phyloP scores from a whole-genome alignment of 2,888 invertebrate genomes.

The Tanypteryx hageni region DNA sequence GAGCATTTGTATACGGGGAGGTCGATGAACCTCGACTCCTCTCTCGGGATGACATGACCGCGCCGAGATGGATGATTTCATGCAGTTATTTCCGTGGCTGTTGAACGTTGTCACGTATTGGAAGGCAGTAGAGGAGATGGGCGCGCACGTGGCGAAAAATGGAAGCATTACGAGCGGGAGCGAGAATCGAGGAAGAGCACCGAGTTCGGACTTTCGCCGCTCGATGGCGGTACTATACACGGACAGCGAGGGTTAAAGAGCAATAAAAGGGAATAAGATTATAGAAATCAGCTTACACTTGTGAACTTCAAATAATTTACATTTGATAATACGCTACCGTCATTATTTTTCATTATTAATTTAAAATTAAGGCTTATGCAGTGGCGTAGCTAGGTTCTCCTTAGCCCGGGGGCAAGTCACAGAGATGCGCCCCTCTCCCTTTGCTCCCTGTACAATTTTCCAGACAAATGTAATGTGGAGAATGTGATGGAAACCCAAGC shows the following conservation, averaged over 20 bases:
- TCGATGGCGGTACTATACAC: constrained; percentile 47
- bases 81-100: constrained; percentile 51
- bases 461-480: too few relatives aligned
- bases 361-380: too few relatives aligned
- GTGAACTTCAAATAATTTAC: too few relatives aligned
- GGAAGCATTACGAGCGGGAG: constrained; percentile 31
- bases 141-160: constrained; percentile 35
- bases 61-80: constrained; percentile 51
- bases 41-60: constrained; percentile 51
- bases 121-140: constrained; percentile 5
- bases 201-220: constrained; percentile 39
- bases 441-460: too few relatives aligned
- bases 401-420: too few relatives aligned
- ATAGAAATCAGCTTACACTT: too few relatives aligned
- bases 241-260: neutral
- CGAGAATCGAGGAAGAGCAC: neutral
- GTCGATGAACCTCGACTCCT: constrained; percentile 20
- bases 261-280: neutral
- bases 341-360: too few relatives aligned
- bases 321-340: too few relatives aligned
- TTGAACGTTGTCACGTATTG: constrained; percentile 53
- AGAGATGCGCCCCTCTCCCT: too few relatives aligned
- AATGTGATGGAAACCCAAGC: too few relatives aligned
- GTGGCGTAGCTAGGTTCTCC: too few relatives aligned
- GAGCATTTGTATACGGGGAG: constrained; percentile 8